Conservation (phyloP, 2,797 vertebrate genomes). For the Harpagifer antarcticus region DNA sequence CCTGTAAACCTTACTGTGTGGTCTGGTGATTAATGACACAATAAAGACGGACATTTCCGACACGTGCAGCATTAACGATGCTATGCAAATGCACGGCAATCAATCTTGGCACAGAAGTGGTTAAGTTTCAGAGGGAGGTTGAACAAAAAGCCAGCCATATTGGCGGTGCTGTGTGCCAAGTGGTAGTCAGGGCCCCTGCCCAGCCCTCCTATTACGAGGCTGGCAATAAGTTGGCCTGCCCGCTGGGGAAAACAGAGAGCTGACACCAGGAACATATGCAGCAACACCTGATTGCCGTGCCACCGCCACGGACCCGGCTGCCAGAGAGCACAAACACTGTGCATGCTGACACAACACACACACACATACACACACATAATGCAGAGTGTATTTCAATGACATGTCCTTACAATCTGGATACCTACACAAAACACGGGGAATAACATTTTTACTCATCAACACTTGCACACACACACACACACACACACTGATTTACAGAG, state of each 20-base stretch:
- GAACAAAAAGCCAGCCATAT: constrained; percentile 90
- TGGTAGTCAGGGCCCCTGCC: constrained; percentile 91
- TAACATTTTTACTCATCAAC: constrained; percentile 21
- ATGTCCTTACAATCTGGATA: neutral
- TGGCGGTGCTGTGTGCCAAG: constrained; percentile 91
- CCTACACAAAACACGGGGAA: neutral
- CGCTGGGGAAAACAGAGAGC: constrained; percentile 78
- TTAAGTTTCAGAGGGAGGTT: constrained; percentile 85
- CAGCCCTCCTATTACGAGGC: constrained; percentile 91
- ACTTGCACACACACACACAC: constrained; percentile 29
- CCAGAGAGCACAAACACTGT: constrained; percentile 48
- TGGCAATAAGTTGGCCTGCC: constrained; percentile 86
- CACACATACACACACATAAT: constrained; percentile 13
- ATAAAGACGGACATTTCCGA: constrained; percentile 70
- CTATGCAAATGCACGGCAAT: constrained; percentile 74
- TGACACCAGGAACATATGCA: constrained; percentile 81
- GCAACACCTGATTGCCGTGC: constrained; percentile 78
- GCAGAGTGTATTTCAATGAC: constrained; percentile 15
- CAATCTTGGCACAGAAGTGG: constrained; percentile 80
- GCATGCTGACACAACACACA: constrained; percentile 38
- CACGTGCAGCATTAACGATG: constrained; percentile 62
- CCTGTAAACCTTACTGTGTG: constrained; percentile 59
- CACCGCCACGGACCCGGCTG: constrained; percentile 49
- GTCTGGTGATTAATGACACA: constrained; percentile 65
- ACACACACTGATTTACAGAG: constrained; percentile 58